Evolutionary conservation across 2,888 invertebrate genomes (phyloP), one percentile per base, ranked within the genome.

Genomic region (Ceratothoa steindachneri): DNA sequence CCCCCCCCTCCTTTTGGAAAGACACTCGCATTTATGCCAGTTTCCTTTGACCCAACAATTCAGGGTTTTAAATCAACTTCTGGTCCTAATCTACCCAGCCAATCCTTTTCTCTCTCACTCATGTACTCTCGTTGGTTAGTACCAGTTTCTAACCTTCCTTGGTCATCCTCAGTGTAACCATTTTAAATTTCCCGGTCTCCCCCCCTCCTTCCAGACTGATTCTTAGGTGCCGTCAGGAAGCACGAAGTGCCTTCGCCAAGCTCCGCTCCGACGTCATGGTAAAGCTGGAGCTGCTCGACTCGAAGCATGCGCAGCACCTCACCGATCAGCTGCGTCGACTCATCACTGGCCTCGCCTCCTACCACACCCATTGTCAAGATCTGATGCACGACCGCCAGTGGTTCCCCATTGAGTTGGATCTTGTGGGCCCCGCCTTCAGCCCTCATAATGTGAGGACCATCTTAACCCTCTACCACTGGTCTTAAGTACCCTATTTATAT

Each of bases 261-360:
- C 85, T 94, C 71, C 88, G 90, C 81, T 93, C 91, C 3, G 98
- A 94, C 84, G 99, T 71, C 86, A 86, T 98, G 69, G 95, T 98
- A 0, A 99, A 99, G 86, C 88, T 99, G 85, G 99, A 99, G 85
- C 86, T 99, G 19, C 85, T 99, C 27, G 99, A 99, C 83, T 96
- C 96, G 83, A 99, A 99, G 85, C 98, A 98, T 84, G 95, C 98
- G 0, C 96, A 97, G 83, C 97, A 98, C 81, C 90, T 97, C 1
- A 95, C 95, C 0, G 90, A 89, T 80, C 93, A 94, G 81, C 85
- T 94, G 5, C 73, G 72, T 15, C 31, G 76, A 30, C 71, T 79
- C 19, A 71, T 75, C 28, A 89, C 91, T 71, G 94, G 93, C 0
- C 87, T 99, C 80, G 90, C 93, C 0, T 88, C 89, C 72, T 89